These are phyloP conservation scores for Scomber colias DNA, from an alignment of 2,113 vertebrate genomes.

Conservation along the genomic window DNA sequence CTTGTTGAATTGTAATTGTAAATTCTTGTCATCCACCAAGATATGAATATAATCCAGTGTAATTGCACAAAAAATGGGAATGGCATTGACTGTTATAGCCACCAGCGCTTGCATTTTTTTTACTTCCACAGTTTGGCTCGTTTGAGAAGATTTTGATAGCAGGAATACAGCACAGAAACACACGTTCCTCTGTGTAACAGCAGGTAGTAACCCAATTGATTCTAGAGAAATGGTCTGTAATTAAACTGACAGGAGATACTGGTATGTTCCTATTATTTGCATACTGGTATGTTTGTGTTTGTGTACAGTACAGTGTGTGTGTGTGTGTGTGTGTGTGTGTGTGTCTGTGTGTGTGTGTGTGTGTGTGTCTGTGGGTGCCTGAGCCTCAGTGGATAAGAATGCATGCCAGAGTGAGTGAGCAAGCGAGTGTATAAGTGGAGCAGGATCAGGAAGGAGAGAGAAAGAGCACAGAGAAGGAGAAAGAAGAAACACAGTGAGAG, in stretches of 20 bases:
- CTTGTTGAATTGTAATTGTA: background rate
- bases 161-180: conserved; percentile 1
- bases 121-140: background rate
- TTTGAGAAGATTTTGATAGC: background rate
- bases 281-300: background rate
- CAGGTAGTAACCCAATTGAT: background rate
- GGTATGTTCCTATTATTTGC: background rate
- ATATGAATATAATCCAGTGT: conserved; percentile 15
- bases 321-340: conserved; percentile 6
- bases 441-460: conserved; percentile 59
- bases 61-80: conserved; percentile 8
- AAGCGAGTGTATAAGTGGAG: conserved; percentile 55
- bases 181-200: conserved; percentile 9
- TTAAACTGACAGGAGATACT: conserved; percentile 9
- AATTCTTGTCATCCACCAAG: conserved; percentile 4
- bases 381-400: conserved; percentile 54
- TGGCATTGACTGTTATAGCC: background rate
- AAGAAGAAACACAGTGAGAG: conserved; percentile 34
- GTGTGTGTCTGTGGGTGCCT: conserved; percentile 27
- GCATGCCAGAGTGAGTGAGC: conserved; percentile 64
- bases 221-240: background rate
- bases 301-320: background rate
- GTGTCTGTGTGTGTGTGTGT: background rate
- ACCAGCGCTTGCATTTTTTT: background rate
- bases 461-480: conserved; percentile 58